Conservation (phyloP, 2,888 invertebrate genomes). For the Parascotia fuliginaria region DNA sequence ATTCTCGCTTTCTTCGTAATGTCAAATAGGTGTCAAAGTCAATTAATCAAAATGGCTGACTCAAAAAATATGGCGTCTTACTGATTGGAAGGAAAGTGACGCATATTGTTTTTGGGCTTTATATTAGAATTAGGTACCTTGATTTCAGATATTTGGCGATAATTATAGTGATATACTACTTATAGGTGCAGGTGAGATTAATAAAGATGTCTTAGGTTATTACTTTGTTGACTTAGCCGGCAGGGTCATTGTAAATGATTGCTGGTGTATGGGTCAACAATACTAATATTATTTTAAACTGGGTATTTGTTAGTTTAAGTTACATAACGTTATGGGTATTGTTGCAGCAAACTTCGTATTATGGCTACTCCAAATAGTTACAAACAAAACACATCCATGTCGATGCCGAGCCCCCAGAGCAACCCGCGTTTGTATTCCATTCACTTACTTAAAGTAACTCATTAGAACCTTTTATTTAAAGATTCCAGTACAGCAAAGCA, state of each 20-base stretch:
- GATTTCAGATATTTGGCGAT: slow-evolving; percentile 29
- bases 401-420: slow-evolving; percentile 89
- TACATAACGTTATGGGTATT: background rate
- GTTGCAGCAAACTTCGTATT: slow-evolving; percentile 40
- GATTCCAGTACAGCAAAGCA: slow-evolving; percentile 27
- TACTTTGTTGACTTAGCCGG: background rate
- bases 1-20: background rate
- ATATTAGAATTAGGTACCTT: slow-evolving; percentile 14
- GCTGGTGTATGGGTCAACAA: no score
- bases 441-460: slow-evolving; percentile 28
- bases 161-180: background rate
- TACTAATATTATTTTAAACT: background rate
- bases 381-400: slow-evolving; percentile 92
- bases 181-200: slow-evolving; percentile 22
- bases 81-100: slow-evolving; percentile 28
- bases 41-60: slow-evolving; percentile 33
- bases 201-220: background rate
- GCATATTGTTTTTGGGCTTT: slow-evolving; percentile 20
- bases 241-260: no score
- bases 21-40: slow-evolving; percentile 23
- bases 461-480: slow-evolving; percentile 15
- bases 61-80: slow-evolving; percentile 40
- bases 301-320: background rate
- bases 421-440: slow-evolving; percentile 89
- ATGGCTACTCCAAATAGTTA: slow-evolving; percentile 95